Percentiles rank a stretch among this genome's conserved stretches.
These are phyloP conservation scores for Amphipyra tragopoginis DNA, from an alignment of 2,888 invertebrate genomes.

Conservation along the genomic window DNA sequence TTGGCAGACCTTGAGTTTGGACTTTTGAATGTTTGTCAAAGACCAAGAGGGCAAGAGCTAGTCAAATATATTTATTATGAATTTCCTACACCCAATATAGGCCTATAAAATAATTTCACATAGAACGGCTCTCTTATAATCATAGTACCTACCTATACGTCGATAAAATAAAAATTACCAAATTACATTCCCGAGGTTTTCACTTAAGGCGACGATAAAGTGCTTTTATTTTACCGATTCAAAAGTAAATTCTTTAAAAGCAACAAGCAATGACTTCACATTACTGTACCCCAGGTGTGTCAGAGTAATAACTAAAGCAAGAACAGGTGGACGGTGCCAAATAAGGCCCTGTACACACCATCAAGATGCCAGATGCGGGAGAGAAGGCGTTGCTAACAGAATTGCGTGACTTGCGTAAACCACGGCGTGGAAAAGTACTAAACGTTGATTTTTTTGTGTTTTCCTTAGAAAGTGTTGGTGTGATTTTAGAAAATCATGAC, in stretches of 20 bases:
- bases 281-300: conserved; percentile 33
- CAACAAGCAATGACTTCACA: conserved; percentile 2
- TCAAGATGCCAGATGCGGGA: conserved; percentile 43
- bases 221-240: not conserved
- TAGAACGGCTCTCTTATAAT: too few species aligned
- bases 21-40: too few species aligned
- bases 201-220: too few species aligned
- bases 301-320: conserved; percentile 34
- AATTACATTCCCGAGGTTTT: too few species aligned
- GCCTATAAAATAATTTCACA: too few species aligned
- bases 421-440: conserved; percentile 43
- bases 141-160: too few species aligned
- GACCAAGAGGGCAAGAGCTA: too few species aligned
- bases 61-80: too few species aligned
- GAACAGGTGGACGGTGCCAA: conserved; percentile 57
- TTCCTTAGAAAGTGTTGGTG: conserved; percentile 7
- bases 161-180: too few species aligned
- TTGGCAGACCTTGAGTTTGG: too few species aligned
- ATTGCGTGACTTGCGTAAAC: conserved; percentile 49
- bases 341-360: conserved; percentile 45
- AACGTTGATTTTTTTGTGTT: not conserved
- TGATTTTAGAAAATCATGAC: conserved; percentile 6
- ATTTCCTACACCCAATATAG: too few species aligned
- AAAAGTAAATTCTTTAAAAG: not conserved
- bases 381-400: conserved; percentile 36